Percentiles rank a stretch among this genome's conserved stretches.
These are phyloP conservation scores for Hepsetus odoe DNA, from an alignment of 2,113 vertebrate genomes.

Conservation along the genomic window DNA sequence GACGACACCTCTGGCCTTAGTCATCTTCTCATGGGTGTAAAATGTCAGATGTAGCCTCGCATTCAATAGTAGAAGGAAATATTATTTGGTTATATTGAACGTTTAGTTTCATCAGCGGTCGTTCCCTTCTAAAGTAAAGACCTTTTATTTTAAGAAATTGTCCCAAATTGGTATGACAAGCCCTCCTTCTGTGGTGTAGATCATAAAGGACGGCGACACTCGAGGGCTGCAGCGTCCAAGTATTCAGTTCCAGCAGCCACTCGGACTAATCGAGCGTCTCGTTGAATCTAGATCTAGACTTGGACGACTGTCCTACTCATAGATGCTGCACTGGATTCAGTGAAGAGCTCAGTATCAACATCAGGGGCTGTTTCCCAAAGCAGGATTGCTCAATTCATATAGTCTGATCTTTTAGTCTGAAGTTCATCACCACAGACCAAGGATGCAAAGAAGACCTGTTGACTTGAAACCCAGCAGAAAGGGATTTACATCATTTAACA, in stretches of 20 bases:
- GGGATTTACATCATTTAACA: too few relatives aligned
- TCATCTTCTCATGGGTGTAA: conserved; percentile 57
- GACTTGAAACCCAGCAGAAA: too few relatives aligned
- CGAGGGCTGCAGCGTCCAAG: background rate
- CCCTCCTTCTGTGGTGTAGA: too few relatives aligned
- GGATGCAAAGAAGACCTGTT: too few relatives aligned
- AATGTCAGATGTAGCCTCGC: conserved; percentile 56
- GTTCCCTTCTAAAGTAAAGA: background rate
- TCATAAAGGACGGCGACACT: background rate
- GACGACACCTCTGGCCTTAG: conserved; percentile 63
- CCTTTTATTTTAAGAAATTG: background rate
- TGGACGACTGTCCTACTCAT: background rate
- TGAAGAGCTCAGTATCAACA: too few relatives aligned
- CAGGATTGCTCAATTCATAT: background rate
- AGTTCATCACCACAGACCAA: too few relatives aligned
- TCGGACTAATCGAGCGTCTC: too few relatives aligned
- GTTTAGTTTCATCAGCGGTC: background rate
- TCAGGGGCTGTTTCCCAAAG: background rate
- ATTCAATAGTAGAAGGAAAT: conserved; percentile 8
- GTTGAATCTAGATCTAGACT: background rate
- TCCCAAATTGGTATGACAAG: background rate
- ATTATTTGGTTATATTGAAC: background rate
- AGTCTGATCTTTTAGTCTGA: too few relatives aligned
- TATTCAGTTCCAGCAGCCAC: background rate
- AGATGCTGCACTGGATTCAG: background rate